A percentile compares a stretch with the other conserved stretches of the same genome.
Evolutionary conservation across 2,888 invertebrate species (phyloP).

Genomic region (Acanthococcus lagerstroemiae): DNA sequence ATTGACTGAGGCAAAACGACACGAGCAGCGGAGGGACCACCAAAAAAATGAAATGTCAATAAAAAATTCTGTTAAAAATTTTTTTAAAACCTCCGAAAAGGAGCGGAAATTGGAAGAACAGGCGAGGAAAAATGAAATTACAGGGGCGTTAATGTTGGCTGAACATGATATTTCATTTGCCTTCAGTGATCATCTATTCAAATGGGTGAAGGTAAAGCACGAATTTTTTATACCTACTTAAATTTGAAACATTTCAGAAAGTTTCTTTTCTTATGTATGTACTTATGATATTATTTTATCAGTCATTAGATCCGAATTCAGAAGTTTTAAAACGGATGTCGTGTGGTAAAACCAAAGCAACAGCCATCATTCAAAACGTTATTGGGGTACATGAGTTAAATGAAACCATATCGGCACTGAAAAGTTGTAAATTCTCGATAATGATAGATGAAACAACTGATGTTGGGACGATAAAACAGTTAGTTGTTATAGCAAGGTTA

Average conservation of each 20-base stretch:
- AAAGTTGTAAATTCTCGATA: not conserved
- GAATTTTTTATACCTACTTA: not conserved
- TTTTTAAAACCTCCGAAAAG: not conserved
- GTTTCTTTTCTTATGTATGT: not conserved
- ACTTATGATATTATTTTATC: not conserved
- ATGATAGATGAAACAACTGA: slow-evolving; percentile 1
- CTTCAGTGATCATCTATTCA: not conserved
- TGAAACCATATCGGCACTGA: not conserved
- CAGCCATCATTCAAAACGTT: not conserved
- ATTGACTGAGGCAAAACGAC: not conserved
- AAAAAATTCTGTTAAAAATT: too few relatives aligned
- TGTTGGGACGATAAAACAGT: not conserved
- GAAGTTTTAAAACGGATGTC: not conserved
- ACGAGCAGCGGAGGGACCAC: not conserved
- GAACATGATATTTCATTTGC: not conserved
- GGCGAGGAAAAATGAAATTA: not conserved
- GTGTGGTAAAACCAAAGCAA: not conserved
- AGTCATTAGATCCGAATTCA: not conserved
- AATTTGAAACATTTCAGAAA: not conserved
- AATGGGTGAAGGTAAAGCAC: not conserved
- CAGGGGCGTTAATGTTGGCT: not conserved
- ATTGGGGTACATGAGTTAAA: not conserved
- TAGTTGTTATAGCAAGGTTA: not conserved
- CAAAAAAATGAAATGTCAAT: too few relatives aligned
- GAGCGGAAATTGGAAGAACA: not conserved